Evolutionary conservation across 2,113 vertebrate genomes (phyloP).

Genomic region (Emydocephalus ijimae): DNA sequence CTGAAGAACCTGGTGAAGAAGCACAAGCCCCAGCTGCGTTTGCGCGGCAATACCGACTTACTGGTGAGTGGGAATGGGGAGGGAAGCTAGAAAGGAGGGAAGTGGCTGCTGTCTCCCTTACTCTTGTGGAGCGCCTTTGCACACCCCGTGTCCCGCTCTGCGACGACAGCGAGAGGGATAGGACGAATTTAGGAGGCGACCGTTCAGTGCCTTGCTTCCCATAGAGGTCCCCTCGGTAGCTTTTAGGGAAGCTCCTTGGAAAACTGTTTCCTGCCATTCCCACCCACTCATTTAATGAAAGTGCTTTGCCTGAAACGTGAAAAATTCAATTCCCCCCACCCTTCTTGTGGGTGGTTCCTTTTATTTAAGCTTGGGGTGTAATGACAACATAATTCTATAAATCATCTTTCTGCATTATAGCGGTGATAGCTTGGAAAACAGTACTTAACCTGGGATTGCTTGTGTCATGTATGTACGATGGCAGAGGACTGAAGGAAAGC

Average conservation of each 20-base stretch:
- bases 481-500: background rate
- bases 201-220: background rate
- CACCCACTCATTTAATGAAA: background rate
- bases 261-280: background rate
- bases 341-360: background rate
- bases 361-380: background rate
- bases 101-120: background rate
- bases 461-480: background rate
- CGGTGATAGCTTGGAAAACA: background rate
- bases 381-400: background rate
- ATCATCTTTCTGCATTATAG: background rate
- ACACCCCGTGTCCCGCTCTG: background rate
- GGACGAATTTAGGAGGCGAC: background rate
- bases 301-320: background rate
- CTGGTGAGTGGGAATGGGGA: slow-evolving; percentile 65
- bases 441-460: background rate
- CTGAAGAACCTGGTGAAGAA: slow-evolving; percentile 64
- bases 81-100: background rate
- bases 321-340: background rate
- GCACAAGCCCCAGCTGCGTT: slow-evolving; percentile 59
- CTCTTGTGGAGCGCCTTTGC: background rate
- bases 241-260: background rate
- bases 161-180: background rate
- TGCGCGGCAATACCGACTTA: slow-evolving; percentile 59
- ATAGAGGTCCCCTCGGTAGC: background rate